These are phyloP conservation scores for Chloroclysta siterata DNA, from an alignment of 2,888 invertebrate genomes.

Conservation along the genomic window DNA sequence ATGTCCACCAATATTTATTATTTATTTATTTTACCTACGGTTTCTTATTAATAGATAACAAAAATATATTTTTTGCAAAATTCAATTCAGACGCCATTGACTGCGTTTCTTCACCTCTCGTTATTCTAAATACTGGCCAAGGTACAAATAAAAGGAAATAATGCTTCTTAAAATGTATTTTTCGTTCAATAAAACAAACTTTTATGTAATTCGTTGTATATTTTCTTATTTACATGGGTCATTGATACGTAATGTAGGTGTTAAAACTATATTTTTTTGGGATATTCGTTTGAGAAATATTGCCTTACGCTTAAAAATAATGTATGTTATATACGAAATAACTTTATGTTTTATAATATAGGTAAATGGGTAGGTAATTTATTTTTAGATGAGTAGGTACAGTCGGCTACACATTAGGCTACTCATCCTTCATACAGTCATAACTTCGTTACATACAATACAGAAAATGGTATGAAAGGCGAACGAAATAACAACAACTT, in stretches of 20 bases:
- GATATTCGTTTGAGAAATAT: constrained; percentile 38
- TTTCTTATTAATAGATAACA: too few relatives aligned
- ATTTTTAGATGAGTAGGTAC: neutral
- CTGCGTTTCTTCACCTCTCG: neutral
- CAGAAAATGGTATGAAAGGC: too few relatives aligned
- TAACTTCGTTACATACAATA: too few relatives aligned
- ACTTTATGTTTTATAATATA: neutral
- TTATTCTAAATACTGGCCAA: constrained; percentile 64
- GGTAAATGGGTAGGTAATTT: neutral
- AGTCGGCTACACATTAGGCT: too few relatives aligned
- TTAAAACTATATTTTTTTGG: constrained; percentile 45
- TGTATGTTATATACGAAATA: neutral
- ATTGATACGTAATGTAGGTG: constrained; percentile 34
- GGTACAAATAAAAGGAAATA: constrained; percentile 48
- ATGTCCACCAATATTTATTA: too few relatives aligned
- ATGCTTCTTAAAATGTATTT: constrained; percentile 39
- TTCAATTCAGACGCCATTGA: neutral
- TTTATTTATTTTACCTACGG: too few relatives aligned
- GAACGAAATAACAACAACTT: too few relatives aligned
- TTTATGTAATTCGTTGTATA: constrained; percentile 63
- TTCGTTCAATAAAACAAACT: constrained; percentile 53
- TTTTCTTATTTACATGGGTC: constrained; percentile 55
- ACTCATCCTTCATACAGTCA: too few relatives aligned
- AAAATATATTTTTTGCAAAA: too few relatives aligned
- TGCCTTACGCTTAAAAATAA: constrained; percentile 15